Base-by-base conservation (phyloP, 2,797 vertebrate genomes). In the Hippocampus kuda region DNA sequence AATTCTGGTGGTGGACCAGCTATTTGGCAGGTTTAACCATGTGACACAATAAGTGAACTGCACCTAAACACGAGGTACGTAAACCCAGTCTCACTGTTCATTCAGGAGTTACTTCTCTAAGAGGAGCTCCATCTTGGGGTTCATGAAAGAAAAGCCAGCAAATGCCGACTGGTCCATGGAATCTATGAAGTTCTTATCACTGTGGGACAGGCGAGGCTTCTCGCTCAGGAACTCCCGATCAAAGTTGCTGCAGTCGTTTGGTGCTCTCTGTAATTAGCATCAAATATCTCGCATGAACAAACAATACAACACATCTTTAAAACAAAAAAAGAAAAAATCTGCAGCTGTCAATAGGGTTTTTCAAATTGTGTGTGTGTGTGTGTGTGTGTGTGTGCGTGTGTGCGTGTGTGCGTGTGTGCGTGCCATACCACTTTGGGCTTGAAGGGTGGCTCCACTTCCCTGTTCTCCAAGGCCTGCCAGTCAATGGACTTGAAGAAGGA, bases 141-240 rank as follows among this genome's bases (percentile, higher is more conserved):
- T 99, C 79, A 94, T 92, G 69, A 99, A 99, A 11, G 97, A 98
- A 86, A 99, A 99, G 56, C 95, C 97, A 6, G 77, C 80, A 9
- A 99, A 99, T 0, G 95, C 95, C 0, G 89, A 71, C 80, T 97
- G 97, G 86, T 99, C 97, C 94, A 99, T 99, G 81, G 97, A 99
- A 77, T 99, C 96, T 0, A 99, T 97, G 82, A 99, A 91, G 86
- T 94, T 94, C 90, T 99, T 99, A 74, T 99, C 97, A 0, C 94
- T 93, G 89, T 93, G 88, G 22, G 97, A 98, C 42, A 99, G 77
- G 42, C 93, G 94, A 0, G 97, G 92, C 84, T 99, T 99, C 90
- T 99, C 97, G 0, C 89, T 96, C 73, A 99, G 92, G 84, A 99
- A 99, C 83, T 99, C 97, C 22, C 94, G 90, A 86, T 99, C 97